Evolutionary conservation across 2,797 vertebrate species (phyloP).

Genomic region (Dallia pectoralis): DNA sequence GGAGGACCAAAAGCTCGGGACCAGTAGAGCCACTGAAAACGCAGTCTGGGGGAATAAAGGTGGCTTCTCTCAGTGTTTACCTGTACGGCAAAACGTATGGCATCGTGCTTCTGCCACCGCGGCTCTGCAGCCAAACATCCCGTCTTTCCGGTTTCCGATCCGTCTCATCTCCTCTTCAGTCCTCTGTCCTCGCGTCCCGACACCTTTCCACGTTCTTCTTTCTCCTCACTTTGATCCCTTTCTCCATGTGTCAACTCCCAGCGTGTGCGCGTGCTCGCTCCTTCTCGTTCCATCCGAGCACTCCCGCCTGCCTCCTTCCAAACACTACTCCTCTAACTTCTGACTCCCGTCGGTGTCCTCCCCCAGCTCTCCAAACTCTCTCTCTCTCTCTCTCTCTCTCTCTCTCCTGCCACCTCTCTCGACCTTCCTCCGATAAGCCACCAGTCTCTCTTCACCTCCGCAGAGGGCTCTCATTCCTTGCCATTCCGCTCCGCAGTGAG

Average conservation of each 20-base stretch:
- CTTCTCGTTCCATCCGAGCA: background rate
- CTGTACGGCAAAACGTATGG: background rate
- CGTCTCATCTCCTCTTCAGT: conserved; percentile 12
- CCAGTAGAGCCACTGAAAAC: background rate
- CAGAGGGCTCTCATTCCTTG: background rate
- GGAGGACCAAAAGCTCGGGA: background rate
- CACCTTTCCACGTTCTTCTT: background rate
- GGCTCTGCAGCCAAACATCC: background rate
- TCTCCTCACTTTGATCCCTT: background rate
- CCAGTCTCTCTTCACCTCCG: conserved; percentile 3
- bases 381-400: conserved; percentile 2
- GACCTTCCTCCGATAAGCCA: background rate
- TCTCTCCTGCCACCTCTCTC: background rate
- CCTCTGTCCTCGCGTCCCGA: conserved; percentile 9
- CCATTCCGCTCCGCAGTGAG: conserved; percentile 2
- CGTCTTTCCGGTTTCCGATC: background rate
- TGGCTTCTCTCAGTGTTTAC: background rate
- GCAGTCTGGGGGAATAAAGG: background rate
- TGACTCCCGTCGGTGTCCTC: conserved; percentile 16
- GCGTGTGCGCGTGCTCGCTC: background rate
- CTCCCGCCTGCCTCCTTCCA: background rate
- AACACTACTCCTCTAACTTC: conserved; percentile 24
- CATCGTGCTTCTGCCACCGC: background rate
- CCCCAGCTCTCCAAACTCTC: background rate
- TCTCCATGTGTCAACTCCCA: background rate